A percentile compares a stretch with the other conserved stretches of the same genome.
These are phyloP conservation scores for Acridotheres tristis DNA, from an alignment of 2,797 vertebrate genomes.

Conservation along the genomic window DNA sequence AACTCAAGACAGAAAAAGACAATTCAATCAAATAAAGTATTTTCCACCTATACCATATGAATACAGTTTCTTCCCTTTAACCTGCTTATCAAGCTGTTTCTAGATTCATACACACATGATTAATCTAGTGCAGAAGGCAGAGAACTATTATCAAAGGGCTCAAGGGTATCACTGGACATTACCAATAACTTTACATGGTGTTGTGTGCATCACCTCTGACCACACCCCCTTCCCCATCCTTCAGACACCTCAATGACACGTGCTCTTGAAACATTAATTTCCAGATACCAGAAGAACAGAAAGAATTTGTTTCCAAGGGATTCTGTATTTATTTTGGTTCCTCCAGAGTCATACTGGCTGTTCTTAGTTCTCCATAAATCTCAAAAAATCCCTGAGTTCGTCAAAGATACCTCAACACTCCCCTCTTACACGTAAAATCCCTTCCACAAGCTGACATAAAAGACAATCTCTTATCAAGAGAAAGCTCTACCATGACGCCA, in stretches of 20 bases:
- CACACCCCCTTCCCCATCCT: background rate
- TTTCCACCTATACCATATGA: background rate
- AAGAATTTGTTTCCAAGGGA: background rate
- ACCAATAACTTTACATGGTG: background rate
- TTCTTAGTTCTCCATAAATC: background rate
- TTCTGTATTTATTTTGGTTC: background rate
- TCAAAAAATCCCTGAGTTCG: background rate
- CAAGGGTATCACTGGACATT: background rate
- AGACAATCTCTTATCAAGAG: background rate
- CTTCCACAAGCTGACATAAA: background rate
- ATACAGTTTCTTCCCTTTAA: background rate
- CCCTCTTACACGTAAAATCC: background rate
- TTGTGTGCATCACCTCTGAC: background rate
- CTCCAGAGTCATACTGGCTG: background rate
- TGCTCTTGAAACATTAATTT: background rate
- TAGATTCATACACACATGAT: background rate
- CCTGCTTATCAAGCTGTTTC: background rate
- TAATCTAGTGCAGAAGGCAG: background rate
- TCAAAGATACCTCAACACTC: background rate
- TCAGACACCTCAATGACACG: rapidly evolving
- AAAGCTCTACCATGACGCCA: background rate
- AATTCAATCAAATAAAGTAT: background rate
- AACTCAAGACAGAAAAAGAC: background rate
- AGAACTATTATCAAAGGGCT: background rate
- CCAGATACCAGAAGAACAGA: background rate